Conservation (phyloP, 2,888 invertebrate genomes). For the Chalcis sispes region DNA sequence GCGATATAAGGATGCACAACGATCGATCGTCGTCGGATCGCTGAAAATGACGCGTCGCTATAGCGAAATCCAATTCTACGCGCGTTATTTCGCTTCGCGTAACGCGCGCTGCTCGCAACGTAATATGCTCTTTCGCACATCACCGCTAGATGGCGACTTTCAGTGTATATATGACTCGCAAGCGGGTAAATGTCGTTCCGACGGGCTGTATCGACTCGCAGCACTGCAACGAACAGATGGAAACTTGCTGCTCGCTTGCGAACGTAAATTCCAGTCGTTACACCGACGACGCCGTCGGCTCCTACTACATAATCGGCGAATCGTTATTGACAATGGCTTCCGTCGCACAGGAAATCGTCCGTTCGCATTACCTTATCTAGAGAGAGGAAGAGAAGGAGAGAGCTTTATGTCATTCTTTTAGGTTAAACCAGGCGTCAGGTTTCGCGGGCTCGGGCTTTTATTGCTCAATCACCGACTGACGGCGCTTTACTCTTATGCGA, state of each 20-base stretch:
- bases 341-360: conserved; percentile 24
- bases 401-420: conserved; percentile 15
- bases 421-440: too few relatives aligned
- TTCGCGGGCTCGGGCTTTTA: neutral
- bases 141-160: conserved; percentile 12
- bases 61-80: too few relatives aligned
- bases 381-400: too few relatives aligned
- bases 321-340: conserved; percentile 40
- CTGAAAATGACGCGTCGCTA: too few relatives aligned
- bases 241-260: neutral
- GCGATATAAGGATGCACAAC: too few relatives aligned
- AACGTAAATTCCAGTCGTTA: conserved; percentile 34
- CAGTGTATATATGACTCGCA: neutral
- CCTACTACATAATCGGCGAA: too few relatives aligned
- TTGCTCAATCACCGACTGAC: too few relatives aligned
- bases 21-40: too few relatives aligned
- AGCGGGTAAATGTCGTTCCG: neutral
- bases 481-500: too few relatives aligned
- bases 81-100: too few relatives aligned
- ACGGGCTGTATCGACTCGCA: neutral
- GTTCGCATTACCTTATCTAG: conserved; percentile 38
- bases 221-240: conserved; percentile 7
- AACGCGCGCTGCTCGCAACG: too few relatives aligned
- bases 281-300: neutral
- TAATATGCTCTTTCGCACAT: too few relatives aligned